Evolutionary conservation across 2,888 invertebrate genomes (phyloP), one percentile per base, ranked within the genome.

Genomic region (Hirtodrosophila confusa): DNA sequence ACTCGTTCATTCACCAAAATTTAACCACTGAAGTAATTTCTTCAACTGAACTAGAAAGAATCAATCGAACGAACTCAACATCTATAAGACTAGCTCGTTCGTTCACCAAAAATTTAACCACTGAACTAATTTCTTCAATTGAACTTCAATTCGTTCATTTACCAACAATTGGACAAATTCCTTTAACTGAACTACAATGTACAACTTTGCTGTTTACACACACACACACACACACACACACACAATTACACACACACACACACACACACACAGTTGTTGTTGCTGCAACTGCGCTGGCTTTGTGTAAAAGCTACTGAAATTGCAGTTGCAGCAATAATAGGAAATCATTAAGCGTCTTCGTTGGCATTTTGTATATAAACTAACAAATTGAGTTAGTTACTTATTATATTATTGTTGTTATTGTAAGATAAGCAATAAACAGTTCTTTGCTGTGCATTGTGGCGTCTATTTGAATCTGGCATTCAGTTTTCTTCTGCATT

Each of bases 351-450:
- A 50, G 23, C 41, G 37, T 35, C 29, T 27, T 10, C 10, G 33
- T 23, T 54, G 27, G 10, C 61, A 44, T 60, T 62, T 67, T 84
- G 80, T 80, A 80, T 39, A 78, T 80, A 80, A 69, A 65, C 54
- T 60, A 68, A 48, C 69, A 36, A 61, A 57, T 75, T 64, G 68
- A 58, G 63, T 73, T 60, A 74, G 62, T 60, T 64, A 39, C 33
- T 60, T 27, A 23, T 12, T 23, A 31, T 31, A 31, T 6, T 49
- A 36, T 72, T 75, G 40, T 60, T 57, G 36, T 68, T 69, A 47
- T 82, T 71, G 62, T 77, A 63, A 69, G 77, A 40, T 69, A 71
- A 79, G 75, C 75, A 80, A 85, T 82, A 82, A 82, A 82, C 54
- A 55, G 45, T 65, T 55, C 8, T 40, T 24, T 23, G 37, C 51